Conservation (phyloP, 2,113 vertebrate species). For the Egretta garzetta region DNA sequence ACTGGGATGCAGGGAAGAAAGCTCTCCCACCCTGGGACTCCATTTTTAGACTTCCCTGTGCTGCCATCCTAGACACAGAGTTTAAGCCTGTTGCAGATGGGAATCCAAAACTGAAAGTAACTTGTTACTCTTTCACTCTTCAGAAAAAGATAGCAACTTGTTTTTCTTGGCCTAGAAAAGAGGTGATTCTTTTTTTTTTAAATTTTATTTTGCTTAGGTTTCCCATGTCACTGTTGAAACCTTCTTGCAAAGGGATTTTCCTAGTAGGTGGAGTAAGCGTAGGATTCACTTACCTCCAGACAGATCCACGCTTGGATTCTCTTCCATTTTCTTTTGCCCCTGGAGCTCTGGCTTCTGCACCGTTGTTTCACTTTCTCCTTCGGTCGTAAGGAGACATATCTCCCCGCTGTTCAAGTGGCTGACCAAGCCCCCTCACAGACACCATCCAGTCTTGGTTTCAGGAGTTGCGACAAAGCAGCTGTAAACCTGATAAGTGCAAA, state of each 20-base stretch:
- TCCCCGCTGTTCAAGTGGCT: neutral
- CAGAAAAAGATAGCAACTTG: neutral
- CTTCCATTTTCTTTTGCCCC: slow-evolving; percentile 52
- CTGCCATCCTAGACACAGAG: neutral
- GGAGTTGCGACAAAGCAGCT: neutral
- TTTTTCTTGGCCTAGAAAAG: neutral
- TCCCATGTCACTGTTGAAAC: neutral
- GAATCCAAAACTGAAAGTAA: slow-evolving; percentile 1
- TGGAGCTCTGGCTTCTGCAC: neutral
- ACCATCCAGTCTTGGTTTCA: slow-evolving; percentile 15
- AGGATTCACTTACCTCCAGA: slow-evolving; percentile 53
- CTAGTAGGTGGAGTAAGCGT: neutral
- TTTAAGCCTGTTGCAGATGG: neutral
- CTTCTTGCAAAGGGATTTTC: neutral
- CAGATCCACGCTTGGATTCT: neutral
- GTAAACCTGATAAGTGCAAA: slow-evolving; percentile 4
- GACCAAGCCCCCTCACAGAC: neutral
- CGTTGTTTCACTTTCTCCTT: slow-evolving; percentile 27
- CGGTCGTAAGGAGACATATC: neutral
- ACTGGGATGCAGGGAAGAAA: neutral
- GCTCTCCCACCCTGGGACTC: neutral
- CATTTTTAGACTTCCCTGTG: neutral
- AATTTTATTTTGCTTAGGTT: neutral
- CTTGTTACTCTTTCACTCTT: neutral
- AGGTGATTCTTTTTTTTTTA: neutral